phyloP scores from a whole-genome alignment of 1,140 invertebrate genomes.

The Sycophila sp. region DNA sequence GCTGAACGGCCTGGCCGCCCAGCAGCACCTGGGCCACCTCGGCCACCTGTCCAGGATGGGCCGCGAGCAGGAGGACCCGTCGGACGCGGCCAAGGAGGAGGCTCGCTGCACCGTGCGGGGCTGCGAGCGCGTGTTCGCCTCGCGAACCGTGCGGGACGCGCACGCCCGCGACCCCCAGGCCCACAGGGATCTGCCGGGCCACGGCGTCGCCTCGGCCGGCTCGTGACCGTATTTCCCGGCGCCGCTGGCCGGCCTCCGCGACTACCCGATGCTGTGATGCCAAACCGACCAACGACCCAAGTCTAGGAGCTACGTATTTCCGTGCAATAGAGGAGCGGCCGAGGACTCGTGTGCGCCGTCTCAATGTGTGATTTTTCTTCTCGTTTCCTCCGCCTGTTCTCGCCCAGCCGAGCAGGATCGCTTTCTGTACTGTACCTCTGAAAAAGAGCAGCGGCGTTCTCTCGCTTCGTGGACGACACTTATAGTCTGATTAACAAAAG shows the following conservation, averaged over 20 bases:
- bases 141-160: slow-evolving; percentile 69
- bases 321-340: slow-evolving; percentile 32
- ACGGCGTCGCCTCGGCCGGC: slow-evolving; percentile 52
- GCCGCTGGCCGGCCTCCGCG: slow-evolving; percentile 46
- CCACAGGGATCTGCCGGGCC: slow-evolving; percentile 57
- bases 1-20: slow-evolving; percentile 67
- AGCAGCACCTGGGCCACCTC: slow-evolving; percentile 67
- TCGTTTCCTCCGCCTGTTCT: not conserved
- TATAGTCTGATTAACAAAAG: slow-evolving; percentile 23
- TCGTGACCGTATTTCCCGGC: slow-evolving; percentile 59
- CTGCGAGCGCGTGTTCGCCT: slow-evolving; percentile 72
- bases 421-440: slow-evolving; percentile 28
- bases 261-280: slow-evolving; percentile 60
- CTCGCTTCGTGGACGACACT: slow-evolving; percentile 15
- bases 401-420: not conserved
- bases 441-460: slow-evolving; percentile 18
- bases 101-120: slow-evolving; percentile 69
- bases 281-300: slow-evolving; percentile 46
- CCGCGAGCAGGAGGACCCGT: slow-evolving; percentile 47
- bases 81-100: slow-evolving; percentile 48
- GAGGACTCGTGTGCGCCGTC: not conserved
- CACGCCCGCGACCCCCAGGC: slow-evolving; percentile 68
- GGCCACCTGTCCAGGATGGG: slow-evolving; percentile 63
- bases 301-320: slow-evolving; percentile 5
- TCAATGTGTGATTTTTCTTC: not conserved